Conservation (phyloP, 2,797 vertebrate species). For the Loriculus beryllinus region DNA sequence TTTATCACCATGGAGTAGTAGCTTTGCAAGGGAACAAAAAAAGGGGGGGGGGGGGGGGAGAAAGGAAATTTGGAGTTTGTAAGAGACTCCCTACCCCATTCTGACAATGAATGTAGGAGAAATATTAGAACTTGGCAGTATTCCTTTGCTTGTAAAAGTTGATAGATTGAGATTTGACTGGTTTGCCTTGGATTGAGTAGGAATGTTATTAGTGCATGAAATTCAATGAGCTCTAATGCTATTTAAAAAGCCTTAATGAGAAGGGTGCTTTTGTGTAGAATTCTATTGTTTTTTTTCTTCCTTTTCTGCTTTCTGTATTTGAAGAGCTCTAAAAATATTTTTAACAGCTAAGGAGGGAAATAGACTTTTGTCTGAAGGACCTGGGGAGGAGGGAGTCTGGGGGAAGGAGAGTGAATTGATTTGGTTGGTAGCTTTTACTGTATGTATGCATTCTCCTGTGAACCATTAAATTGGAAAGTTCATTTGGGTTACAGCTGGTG, state of each 20-base stretch:
- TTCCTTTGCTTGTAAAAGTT: conserved; percentile 54
- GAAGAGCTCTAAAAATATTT: conserved; percentile 64
- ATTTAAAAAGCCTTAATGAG: conserved; percentile 60
- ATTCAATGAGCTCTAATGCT: conserved; percentile 54
- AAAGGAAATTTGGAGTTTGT: conserved; percentile 20
- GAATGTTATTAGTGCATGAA: conserved; percentile 50
- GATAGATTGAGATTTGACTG: conserved; percentile 50
- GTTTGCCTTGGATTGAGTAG: conserved; percentile 40
- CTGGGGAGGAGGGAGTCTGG: neutral
- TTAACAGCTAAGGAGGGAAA: conserved; percentile 49
- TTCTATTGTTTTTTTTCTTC: conserved; percentile 43
- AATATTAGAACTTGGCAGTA: conserved; percentile 54
- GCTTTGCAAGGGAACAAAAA: neutral
- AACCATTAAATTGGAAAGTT: conserved; percentile 52
- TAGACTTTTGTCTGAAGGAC: conserved; percentile 55
- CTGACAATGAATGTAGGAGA: neutral
- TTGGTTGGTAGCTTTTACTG: conserved; percentile 41
- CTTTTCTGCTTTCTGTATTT: conserved; percentile 23
- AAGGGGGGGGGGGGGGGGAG: neutral
- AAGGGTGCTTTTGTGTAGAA: conserved; percentile 46
- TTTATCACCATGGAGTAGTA: neutral
- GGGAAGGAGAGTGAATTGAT: neutral
- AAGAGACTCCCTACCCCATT: neutral
- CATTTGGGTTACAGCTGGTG: conserved; percentile 44
- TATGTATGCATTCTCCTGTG: conserved; percentile 15